These are phyloP conservation scores for Wasmannia auropunctata DNA, from an alignment of 1,140 invertebrate genomes.

Conservation along the genomic window DNA sequence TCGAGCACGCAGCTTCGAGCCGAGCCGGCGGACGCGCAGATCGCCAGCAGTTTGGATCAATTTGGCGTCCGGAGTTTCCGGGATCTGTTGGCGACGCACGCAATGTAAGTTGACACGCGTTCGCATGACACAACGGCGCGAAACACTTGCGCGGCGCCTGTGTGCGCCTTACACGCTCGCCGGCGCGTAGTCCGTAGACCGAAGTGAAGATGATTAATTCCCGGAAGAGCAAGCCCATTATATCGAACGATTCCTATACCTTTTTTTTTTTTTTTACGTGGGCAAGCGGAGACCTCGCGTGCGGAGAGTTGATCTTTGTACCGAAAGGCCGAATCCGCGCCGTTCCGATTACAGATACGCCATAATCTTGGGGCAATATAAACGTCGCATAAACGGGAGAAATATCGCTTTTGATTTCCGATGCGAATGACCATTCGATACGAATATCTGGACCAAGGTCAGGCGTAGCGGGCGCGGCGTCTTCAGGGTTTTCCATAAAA, in stretches of 20 bases:
- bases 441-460: slow-evolving; percentile 44
- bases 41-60: background rate
- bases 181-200: background rate
- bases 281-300: background rate
- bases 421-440: background rate
- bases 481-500: slow-evolving; percentile 54
- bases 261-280: too few relatives aligned
- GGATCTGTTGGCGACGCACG: background rate
- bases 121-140: background rate
- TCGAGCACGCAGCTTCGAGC: slow-evolving; percentile 15
- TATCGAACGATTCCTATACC: background rate
- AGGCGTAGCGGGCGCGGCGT: slow-evolving; percentile 5
- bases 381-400: slow-evolving; percentile 17
- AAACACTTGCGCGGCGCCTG: slow-evolving; percentile 4
- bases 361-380: background rate
- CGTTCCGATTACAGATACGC: background rate
- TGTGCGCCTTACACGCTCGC: background rate
- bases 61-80: background rate
- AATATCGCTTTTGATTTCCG: background rate
- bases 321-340: background rate
- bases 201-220: slow-evolving; percentile 13
- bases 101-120: slow-evolving; percentile 28
- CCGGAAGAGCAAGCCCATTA: background rate
- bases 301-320: background rate
- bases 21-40: background rate